Conservation (phyloP, 2,888 invertebrate genomes). For the Stenodera caucasica region DNA sequence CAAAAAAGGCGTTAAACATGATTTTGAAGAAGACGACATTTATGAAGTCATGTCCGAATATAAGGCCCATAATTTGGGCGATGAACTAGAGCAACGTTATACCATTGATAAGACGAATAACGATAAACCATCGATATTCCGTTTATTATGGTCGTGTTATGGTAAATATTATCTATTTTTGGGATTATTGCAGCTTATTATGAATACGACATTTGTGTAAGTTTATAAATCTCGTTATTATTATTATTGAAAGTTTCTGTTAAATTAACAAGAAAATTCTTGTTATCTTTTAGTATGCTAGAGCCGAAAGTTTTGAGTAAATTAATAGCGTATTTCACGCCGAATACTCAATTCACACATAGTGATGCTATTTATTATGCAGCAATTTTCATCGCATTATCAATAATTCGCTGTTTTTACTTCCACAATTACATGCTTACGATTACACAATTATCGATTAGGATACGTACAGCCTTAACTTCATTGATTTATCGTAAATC, state of each 20-base stretch:
- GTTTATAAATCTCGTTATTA: conserved; percentile 47
- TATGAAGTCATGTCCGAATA: conserved; percentile 60
- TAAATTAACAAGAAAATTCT: conserved; percentile 54
- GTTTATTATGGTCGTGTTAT: conserved; percentile 39
- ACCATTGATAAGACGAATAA: conserved; percentile 38
- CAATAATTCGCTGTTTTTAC: too few species aligned
- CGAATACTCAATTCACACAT: neutral
- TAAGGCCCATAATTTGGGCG: conserved; percentile 58
- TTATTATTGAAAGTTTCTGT: conserved; percentile 50
- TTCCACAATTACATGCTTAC: neutral
- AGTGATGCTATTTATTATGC: neutral
- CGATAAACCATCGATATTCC: conserved; percentile 32
- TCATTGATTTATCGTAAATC: conserved; percentile 78
- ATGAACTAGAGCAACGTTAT: conserved; percentile 52
- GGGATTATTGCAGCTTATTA: conserved; percentile 23
- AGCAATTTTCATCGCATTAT: neutral
- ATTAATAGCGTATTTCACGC: neutral
- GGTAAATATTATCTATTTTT: conserved; percentile 35
- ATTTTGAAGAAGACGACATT: conserved; percentile 64
- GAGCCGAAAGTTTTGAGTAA: neutral
- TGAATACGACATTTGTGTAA: conserved; percentile 15
- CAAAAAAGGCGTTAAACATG: conserved; percentile 64
- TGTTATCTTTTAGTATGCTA: conserved; percentile 39
- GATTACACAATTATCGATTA: neutral
- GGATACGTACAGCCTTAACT: conserved; percentile 74